These are phyloP conservation scores for Drosophila lacertosa DNA, from an alignment of 1,140 invertebrate genomes.

Conservation along the genomic window DNA sequence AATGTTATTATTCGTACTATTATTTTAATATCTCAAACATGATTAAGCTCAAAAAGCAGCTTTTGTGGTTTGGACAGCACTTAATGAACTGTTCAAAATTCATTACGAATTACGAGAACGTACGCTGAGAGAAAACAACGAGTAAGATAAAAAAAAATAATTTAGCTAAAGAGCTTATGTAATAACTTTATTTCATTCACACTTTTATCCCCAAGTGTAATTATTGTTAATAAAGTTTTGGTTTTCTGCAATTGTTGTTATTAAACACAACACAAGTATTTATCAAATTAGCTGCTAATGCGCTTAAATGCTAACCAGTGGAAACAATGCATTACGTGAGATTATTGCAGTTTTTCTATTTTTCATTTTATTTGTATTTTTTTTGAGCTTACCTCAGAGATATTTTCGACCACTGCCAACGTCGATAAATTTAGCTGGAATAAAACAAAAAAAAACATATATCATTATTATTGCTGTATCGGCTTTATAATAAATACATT, in stretches of 20 bases:
- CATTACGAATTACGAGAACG: not conserved
- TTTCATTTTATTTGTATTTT: no score
- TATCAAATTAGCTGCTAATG: slow-evolving; percentile 19
- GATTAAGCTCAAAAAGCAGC: not conserved
- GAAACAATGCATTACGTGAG: slow-evolving; percentile 27
- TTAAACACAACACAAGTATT: not conserved
- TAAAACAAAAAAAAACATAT: slow-evolving; percentile 27
- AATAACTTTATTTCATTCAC: no score
- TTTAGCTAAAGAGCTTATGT: no score
- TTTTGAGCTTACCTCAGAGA: slow-evolving; percentile 29
- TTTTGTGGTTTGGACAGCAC: not conserved
- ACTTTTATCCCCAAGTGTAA: not conserved
- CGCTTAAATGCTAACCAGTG: slow-evolving; percentile 2
- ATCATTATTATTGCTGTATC: slow-evolving; percentile 35
- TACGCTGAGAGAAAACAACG: no score
- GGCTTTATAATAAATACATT: slow-evolving; percentile 11
- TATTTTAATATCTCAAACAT: no score
- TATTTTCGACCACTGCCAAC: slow-evolving; percentile 6
- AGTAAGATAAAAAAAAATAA: no score
- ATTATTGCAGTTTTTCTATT: slow-evolving; percentile 11
- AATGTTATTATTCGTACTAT: no score
- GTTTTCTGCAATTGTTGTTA: no score
- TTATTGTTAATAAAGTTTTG: no score
- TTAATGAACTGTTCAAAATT: slow-evolving; percentile 2
- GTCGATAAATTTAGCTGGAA: slow-evolving; percentile 27